Base-by-base conservation (phyloP, 1,140 invertebrate species). In the Drosophila azteca region DNA sequence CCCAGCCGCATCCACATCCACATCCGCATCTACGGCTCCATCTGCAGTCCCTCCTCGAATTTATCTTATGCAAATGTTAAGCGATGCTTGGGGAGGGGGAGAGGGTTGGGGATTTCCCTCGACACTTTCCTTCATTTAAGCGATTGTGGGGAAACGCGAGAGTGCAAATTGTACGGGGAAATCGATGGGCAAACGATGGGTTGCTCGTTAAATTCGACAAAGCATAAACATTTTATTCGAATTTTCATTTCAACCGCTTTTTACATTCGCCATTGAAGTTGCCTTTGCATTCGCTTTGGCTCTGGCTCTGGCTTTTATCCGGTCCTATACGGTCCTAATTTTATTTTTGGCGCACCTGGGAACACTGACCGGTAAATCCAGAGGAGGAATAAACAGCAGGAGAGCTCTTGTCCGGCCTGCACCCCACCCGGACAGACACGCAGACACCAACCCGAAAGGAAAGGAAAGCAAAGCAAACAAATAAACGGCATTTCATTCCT, bases 201-300 rank as follows among this genome's bases (percentile, higher is more conserved):
- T n/a, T 59, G 57, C 83, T 88, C 83, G 83, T 88, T 88, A 88
- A 83, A 70, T 70, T 88, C 71, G 65, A 67, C 61, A 83, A 53
- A 35, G 72, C 62, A 89, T 88, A 77, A 68, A 77, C 71, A 60
- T 77, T 79, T 69, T 77, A 88, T 83, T 46, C 62, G 66, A 70
- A 83, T 88, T 88, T 79, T 69, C 72, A 83, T 88, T 79, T 67
- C 49, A 45, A 39, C 9, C 35, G 35, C 9, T 35, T 26, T 5
- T 26, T 5, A 20, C 17, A 20, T 20, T 20, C 1, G 17, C 17
- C 17, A 1, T 20, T 20, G 17, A 0, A 0, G 0, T 20, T 20
- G 17, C 17, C 17, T 29, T 29, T 6, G 26, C 26, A 6, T 5
- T 8, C 1, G 29, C 9, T 35, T 9, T 35, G 2, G 31, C 35